Evolutionary conservation across 92 coral and sea anemone species (phyloP), one percentile per base, ranked within the genome.

Genomic region (Phenganax stokvisi): DNA sequence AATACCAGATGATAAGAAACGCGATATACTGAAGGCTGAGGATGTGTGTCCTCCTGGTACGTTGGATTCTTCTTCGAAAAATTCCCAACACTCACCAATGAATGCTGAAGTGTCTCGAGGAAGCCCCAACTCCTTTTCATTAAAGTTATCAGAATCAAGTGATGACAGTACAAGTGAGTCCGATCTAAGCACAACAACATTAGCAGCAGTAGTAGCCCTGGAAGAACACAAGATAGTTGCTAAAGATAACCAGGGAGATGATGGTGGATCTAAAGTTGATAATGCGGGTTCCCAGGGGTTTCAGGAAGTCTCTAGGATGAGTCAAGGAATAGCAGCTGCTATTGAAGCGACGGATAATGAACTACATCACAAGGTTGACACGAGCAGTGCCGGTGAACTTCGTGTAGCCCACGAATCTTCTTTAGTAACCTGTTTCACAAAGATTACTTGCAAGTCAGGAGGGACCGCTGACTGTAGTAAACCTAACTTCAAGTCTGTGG

Each of bases 221-320:
- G 83, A 79, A 17, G 54, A 68, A 68, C 11, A 68, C 6, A 86
- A 28, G 16, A 68, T 68, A 53, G 47, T 68, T 68, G 73, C 53
- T 0, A 37, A 68, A 28, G 63, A 79, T n/a, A 75, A 54, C 62
- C 80, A 75, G 28, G 66, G 44, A 28, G 61, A 76, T 6, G 6
- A 55, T 52, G 53, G 62, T 6, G 9, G 2, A 9, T 52, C 13
- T 1, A 11, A 8, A 52, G 29, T 31, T 37, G 74, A 27, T 27
- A 12, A 31, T 53, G 71, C 63, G 25, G 83, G 74, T 47, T 29
- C 74, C 13, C 61, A 87, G 56, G 97, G 87, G 56, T 87, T 86
- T 58, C 88, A 67, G 12, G 88, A 87, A 56, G 92, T 89, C 6
- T 90, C 94, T 25, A 89, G 88, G 54, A 81, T 88, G 28, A 87